These are phyloP conservation scores for Paracentrotus lividus DNA, from an alignment of 53 echinoderm and acorn worm genomes.

Conservation along the genomic window DNA sequence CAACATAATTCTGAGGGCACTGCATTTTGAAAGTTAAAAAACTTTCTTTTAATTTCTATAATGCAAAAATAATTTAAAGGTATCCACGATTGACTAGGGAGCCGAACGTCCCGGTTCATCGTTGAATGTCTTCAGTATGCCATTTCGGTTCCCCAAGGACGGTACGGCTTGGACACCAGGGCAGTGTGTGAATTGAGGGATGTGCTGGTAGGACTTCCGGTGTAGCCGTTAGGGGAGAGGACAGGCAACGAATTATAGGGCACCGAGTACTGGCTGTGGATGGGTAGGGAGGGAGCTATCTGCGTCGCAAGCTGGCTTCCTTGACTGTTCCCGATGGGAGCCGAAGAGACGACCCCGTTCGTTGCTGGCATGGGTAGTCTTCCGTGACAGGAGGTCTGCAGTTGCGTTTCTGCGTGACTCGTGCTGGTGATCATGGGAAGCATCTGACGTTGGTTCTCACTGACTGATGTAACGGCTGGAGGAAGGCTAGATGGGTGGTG, in stretches of 20 bases:
- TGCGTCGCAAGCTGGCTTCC: slow-evolving; percentile 86
- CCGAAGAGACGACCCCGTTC: slow-evolving; percentile 79
- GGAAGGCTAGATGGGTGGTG: slow-evolving; percentile 63
- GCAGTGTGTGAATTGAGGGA: slow-evolving; percentile 84
- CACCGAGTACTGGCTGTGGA: slow-evolving; percentile 96
- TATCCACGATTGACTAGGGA: neutral
- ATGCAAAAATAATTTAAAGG: neutral
- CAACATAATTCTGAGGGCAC: slow-evolving; percentile 18
- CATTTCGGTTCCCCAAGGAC: slow-evolving; percentile 99
- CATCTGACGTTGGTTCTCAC: slow-evolving; percentile 90
- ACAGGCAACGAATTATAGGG: slow-evolving; percentile 95
- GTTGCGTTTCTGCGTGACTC: slow-evolving; percentile 82
- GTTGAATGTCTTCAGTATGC: slow-evolving; percentile 77
- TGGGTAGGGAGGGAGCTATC: slow-evolving; percentile 82
- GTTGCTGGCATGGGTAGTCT: slow-evolving; percentile 82
- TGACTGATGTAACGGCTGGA: slow-evolving; percentile 63
- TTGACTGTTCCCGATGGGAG: slow-evolving; percentile 79
- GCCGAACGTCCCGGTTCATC: neutral
- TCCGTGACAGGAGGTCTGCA: slow-evolving; percentile 86
- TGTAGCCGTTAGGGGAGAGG: slow-evolving; percentile 96
- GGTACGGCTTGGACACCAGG: slow-evolving; percentile 93
- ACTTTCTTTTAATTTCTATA: neutral
- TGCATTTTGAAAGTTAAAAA: neutral
- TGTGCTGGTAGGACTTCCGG: slow-evolving; percentile 91
- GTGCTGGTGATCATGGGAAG: slow-evolving; percentile 96